These are phyloP conservation scores for Clunio marinus DNA, from an alignment of 2,888 invertebrate species.

Conservation along the genomic window DNA sequence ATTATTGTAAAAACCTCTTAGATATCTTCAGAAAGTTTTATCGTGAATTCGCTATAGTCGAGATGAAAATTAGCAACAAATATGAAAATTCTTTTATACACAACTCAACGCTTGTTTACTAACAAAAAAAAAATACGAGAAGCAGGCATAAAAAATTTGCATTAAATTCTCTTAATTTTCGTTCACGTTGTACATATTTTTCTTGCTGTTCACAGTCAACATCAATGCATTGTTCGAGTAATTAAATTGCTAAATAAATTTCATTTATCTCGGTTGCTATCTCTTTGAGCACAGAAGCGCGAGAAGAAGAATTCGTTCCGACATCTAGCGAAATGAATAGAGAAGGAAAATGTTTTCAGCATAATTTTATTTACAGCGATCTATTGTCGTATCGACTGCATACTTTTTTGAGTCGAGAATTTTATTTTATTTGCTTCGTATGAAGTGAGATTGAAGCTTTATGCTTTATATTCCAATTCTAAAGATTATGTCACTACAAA, in stretches of 20 bases:
- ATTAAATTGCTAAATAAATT: slow-evolving; percentile 38
- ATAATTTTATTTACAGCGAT: no score
- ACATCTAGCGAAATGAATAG: neutral
- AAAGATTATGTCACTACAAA: neutral
- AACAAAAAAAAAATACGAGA: no score
- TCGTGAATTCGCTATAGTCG: no score
- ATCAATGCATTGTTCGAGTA: slow-evolving; percentile 34
- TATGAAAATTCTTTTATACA: neutral
- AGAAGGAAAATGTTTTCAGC: slow-evolving; percentile 1
- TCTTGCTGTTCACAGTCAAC: neutral
- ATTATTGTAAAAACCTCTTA: no score
- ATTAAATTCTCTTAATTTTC: neutral
- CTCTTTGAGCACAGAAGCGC: neutral
- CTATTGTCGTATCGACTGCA: no score
- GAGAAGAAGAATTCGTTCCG: slow-evolving; percentile 21
- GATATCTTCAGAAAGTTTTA: no score
- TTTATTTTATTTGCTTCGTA: no score
- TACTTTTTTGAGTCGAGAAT: no score
- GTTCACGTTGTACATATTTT: neutral
- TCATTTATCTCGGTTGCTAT: slow-evolving; percentile 21
- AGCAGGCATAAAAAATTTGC: slow-evolving; percentile 5
- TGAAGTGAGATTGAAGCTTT: neutral
- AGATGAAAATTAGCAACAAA: slow-evolving; percentile 1
- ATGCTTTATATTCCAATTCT: neutral
- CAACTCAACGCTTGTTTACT: neutral